These are phyloP conservation scores for Nowickia ferox DNA, from an alignment of 2,888 invertebrate genomes.

Conservation along the genomic window DNA sequence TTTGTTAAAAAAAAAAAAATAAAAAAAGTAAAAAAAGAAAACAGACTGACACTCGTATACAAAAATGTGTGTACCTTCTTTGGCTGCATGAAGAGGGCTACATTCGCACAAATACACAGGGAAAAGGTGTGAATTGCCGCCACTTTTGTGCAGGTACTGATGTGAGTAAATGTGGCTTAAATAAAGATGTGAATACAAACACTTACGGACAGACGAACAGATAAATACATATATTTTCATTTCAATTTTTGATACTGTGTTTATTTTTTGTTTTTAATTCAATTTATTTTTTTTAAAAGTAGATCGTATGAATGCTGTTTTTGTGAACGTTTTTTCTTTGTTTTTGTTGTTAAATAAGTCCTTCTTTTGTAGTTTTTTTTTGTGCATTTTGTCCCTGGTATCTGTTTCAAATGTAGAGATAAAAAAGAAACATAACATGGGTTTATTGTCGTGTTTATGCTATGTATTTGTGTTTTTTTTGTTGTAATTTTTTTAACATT, in stretches of 20 bases:
- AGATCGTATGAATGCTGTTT: conserved; percentile 57
- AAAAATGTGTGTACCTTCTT: conserved; percentile 44
- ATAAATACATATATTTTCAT: conserved; percentile 37
- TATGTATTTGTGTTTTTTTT: conserved; percentile 11
- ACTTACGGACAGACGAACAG: conserved; percentile 3
- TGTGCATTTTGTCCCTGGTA: conserved; percentile 44
- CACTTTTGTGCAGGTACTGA: conserved; percentile 56
- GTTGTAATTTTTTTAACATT: conserved; percentile 27
- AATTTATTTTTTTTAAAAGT: conserved; percentile 56
- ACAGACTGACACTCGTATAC: conserved; percentile 49
- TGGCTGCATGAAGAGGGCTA: conserved; percentile 54
- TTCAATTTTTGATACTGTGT: conserved; percentile 28
- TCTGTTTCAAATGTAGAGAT: conserved; percentile 27
- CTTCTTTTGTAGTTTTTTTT: conserved; percentile 40
- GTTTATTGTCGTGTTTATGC: conserved; percentile 48
- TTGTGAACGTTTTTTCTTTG: neutral
- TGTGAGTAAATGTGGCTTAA: conserved; percentile 61
- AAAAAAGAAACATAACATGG: conserved; percentile 40
- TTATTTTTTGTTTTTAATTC: conserved; percentile 35
- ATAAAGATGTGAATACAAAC: conserved; percentile 69
- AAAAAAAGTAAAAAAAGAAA: neutral
- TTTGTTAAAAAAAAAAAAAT: conserved; percentile 35
- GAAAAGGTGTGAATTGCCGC: conserved; percentile 75
- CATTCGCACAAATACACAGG: conserved; percentile 31
- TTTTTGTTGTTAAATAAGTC: conserved; percentile 41